Evolutionary conservation across 2,888 invertebrate species (phyloP).

Genomic region (Philhelius pedissequus): DNA sequence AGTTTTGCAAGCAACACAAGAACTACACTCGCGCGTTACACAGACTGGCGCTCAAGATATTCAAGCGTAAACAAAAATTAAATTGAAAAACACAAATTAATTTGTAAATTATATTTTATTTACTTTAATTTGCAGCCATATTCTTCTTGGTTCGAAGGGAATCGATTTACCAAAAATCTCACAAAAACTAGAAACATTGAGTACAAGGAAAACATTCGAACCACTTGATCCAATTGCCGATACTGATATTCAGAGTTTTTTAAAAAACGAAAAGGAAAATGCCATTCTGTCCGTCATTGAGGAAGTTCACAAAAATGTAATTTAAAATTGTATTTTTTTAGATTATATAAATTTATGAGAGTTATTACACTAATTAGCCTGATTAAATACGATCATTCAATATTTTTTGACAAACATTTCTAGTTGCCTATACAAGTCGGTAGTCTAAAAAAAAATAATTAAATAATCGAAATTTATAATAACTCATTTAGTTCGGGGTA

Average conservation of each 20-base stretch:
- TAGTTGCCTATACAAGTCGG: too few relatives aligned
- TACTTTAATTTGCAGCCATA: constrained; percentile 83
- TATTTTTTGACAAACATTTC: too few relatives aligned
- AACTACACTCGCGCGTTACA: constrained; percentile 91
- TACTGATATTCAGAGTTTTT: constrained; percentile 92
- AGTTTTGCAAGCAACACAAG: constrained; percentile 93
- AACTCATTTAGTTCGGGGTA: too few relatives aligned
- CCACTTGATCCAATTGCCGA: constrained; percentile 94
- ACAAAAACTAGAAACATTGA: constrained; percentile 92
- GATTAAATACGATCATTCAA: too few relatives aligned
- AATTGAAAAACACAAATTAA: neutral
- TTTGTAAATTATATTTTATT: neutral
- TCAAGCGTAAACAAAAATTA: constrained; percentile 84
- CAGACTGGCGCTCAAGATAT: constrained; percentile 92
- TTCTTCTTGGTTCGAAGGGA: constrained; percentile 93
- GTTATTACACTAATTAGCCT: too few relatives aligned
- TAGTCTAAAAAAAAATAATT: too few relatives aligned
- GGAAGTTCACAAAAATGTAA: constrained; percentile 90
- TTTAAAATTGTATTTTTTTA: neutral
- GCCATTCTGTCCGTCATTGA: constrained; percentile 94
- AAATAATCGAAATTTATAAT: too few relatives aligned
- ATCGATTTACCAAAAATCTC: constrained; percentile 96
- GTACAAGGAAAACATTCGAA: constrained; percentile 91
- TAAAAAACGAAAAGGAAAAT: constrained; percentile 96
- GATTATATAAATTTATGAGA: neutral